Percentiles rank a stretch among this genome's conserved stretches.
These are phyloP conservation scores for Passerculus sandwichensis DNA, from an alignment of 2,797 vertebrate genomes.

Conservation along the genomic window DNA sequence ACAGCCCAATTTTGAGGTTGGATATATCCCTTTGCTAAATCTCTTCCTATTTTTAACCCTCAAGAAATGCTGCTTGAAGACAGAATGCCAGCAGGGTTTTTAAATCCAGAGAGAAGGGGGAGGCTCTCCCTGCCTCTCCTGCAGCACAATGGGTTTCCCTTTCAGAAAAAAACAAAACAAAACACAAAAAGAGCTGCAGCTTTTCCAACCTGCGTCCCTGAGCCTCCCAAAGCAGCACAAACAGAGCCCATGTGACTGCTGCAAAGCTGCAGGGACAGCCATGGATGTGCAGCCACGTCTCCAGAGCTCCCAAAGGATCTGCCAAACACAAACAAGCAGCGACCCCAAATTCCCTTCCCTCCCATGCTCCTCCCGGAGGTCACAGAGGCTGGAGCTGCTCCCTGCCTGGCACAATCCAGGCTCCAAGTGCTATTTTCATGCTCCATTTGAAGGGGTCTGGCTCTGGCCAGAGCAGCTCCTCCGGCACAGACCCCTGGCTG, in stretches of 20 bases:
- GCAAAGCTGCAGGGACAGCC: not conserved
- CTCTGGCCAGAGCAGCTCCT: not conserved
- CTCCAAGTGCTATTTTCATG: not conserved
- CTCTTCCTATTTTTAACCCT: constrained; percentile 34
- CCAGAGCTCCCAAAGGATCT: not conserved
- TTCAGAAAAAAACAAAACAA: not conserved
- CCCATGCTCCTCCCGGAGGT: not conserved
- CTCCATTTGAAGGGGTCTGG: not conserved
- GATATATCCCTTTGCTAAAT: not conserved
- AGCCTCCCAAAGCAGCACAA: constrained; percentile 8
- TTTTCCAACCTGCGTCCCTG: constrained; percentile 2
- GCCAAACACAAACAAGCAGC: not conserved
- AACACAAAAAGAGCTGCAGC: not conserved
- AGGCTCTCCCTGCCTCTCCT: not conserved
- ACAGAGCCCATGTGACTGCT: constrained; percentile 29
- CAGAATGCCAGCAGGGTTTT: not conserved
- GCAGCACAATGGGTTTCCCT: constrained; percentile 47
- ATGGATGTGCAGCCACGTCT: not conserved
- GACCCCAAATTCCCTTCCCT: not conserved
- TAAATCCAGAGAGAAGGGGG: not conserved
- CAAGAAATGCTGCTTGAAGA: not conserved
- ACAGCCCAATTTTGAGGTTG: constrained; percentile 10
- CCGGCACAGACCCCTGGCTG: fast-evolving
- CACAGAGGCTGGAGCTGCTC: not conserved
- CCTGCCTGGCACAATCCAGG: not conserved